Evolutionary conservation across 2,888 invertebrate species (phyloP).

Genomic region (Adelognathus sp.): DNA sequence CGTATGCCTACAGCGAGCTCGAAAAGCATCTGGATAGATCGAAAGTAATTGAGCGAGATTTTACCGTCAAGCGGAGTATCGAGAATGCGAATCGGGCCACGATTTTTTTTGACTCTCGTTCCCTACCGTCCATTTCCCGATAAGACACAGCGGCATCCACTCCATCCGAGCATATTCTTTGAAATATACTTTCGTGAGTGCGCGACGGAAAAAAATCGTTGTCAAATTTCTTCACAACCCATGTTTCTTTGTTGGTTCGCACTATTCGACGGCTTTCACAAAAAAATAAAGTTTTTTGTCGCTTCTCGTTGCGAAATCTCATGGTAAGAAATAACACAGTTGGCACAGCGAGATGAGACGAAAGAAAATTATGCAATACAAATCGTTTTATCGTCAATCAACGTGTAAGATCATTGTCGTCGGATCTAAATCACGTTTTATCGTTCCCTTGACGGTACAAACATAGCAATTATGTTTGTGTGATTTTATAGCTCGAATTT

Average conservation of each 20-base stretch:
- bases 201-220: neutral
- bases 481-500: too few relatives aligned
- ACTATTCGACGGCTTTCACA: neutral
- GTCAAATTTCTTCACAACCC: neutral
- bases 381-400: too few relatives aligned
- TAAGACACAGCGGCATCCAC: neutral
- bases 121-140: neutral
- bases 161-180: neutral
- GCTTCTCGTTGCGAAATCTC: too few relatives aligned
- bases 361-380: too few relatives aligned
- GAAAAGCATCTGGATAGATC: constrained; percentile 69
- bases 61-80: constrained; percentile 57
- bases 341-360: too few relatives aligned
- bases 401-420: too few relatives aligned
- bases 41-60: constrained; percentile 73
- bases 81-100: neutral
- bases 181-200: neutral
- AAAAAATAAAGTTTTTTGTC: too few relatives aligned
- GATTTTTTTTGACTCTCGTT: neutral
- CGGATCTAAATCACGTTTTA: too few relatives aligned
- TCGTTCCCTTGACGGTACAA: too few relatives aligned
- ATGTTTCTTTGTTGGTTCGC: neutral
- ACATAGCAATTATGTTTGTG: too few relatives aligned
- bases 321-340: too few relatives aligned
- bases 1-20: constrained; percentile 47